A percentile compares a stretch with the other conserved stretches of the same genome.
Conservation (phyloP, 2,797 vertebrate species). For the Urophycis tenuis region DNA sequence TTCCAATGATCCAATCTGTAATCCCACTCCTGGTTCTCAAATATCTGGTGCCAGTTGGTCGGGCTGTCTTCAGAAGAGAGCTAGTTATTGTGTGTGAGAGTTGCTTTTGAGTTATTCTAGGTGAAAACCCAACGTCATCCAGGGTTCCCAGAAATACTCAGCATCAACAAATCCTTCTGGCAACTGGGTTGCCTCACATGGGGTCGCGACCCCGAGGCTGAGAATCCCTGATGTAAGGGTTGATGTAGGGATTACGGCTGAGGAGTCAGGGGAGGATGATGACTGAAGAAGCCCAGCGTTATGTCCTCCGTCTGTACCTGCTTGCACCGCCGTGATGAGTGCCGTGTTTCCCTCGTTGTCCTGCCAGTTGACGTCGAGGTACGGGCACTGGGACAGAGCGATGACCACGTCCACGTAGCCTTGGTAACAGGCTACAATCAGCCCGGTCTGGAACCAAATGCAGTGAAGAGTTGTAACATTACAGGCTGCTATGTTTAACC, state of each 20-base stretch:
- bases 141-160: no score
- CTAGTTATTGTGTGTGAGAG: no score
- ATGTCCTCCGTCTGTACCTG: constrained; percentile 70
- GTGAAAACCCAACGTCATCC: no score
- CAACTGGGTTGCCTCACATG: no score
- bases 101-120: no score
- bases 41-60: background rate
- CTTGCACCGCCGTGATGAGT: constrained; percentile 90
- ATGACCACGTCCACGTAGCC: constrained; percentile 91
- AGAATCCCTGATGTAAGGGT: no score
- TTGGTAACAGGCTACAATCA: constrained; percentile 91
- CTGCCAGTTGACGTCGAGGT: constrained; percentile 95
- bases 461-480: constrained; percentile 4
- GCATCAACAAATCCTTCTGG: no score
- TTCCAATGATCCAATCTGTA: background rate
- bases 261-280: background rate
- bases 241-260: background rate
- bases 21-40: background rate
- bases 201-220: no score
- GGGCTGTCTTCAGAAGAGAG: no score
- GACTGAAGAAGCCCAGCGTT: background rate
- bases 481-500: background rate
- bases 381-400: constrained; percentile 85
- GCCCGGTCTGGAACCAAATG: constrained; percentile 76
- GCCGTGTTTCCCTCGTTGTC: constrained; percentile 97